phyloP scores from a whole-genome alignment of 2,797 vertebrate genomes.

The Poeciliopsis presidionis region DNA sequence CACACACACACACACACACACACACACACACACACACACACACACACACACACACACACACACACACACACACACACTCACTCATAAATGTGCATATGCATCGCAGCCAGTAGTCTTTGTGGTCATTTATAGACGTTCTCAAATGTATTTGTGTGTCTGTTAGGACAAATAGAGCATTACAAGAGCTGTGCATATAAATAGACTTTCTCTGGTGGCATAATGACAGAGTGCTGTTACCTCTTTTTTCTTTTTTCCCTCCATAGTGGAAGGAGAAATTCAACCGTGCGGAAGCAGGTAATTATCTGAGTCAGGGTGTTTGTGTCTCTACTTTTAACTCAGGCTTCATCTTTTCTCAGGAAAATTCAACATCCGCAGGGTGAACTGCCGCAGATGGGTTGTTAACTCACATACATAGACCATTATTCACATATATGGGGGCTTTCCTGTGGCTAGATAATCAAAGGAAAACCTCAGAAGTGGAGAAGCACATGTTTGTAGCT shows the following conservation, averaged over 20 bases:
- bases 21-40: background rate
- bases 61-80: background rate
- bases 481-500: slow-evolving; percentile 43
- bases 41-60: background rate
- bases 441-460: slow-evolving; percentile 6
- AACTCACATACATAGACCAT: background rate
- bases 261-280: slow-evolving; percentile 89
- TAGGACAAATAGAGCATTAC: slow-evolving; percentile 65
- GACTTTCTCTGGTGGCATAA: slow-evolving; percentile 67
- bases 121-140: slow-evolving; percentile 60
- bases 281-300: slow-evolving; percentile 94
- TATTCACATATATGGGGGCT: background rate
- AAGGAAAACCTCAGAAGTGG: background rate
- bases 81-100: slow-evolving; percentile 22
- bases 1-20: background rate
- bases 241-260: slow-evolving; percentile 41
- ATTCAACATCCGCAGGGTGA: background rate
- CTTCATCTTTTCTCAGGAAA: slow-evolving; percentile 41
- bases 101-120: slow-evolving; percentile 51
- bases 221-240: slow-evolving; percentile 61
- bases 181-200: slow-evolving; percentile 72
- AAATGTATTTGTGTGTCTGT: slow-evolving; percentile 57
- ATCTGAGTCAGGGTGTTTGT: slow-evolving; percentile 38
- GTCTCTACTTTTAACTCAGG: slow-evolving; percentile 30
- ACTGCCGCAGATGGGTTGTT: background rate